These are phyloP conservation scores for Caenorhabditis remanei DNA, from an alignment of 1,140 invertebrate genomes.

Conservation along the genomic window DNA sequence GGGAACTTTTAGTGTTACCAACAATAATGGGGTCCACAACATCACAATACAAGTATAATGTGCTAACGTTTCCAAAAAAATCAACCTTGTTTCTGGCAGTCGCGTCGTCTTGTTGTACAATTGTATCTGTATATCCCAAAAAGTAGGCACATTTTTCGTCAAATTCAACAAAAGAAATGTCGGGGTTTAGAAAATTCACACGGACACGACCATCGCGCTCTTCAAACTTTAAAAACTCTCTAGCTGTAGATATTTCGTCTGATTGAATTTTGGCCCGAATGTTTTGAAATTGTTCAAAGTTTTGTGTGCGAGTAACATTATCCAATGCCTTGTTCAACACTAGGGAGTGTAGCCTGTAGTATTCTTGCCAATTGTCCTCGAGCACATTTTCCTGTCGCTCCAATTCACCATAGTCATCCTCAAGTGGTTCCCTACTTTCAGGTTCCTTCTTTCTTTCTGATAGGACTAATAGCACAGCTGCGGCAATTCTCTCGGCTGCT, in stretches of 20 bases:
- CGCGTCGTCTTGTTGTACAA: neutral
- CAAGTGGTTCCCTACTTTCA: too few species aligned
- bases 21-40: conserved; percentile 7
- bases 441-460: too few species aligned
- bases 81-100: neutral
- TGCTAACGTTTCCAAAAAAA: neutral
- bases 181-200: neutral
- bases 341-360: too few species aligned
- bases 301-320: neutral
- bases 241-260: too few species aligned
- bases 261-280: neutral
- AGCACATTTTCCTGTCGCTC: too few species aligned
- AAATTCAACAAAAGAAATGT: neutral
- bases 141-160: neutral
- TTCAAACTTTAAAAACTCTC: neutral
- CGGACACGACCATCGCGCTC: neutral
- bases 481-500: too few species aligned
- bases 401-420: too few species aligned
- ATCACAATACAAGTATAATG: neutral
- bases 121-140: neutral
- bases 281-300: too few species aligned
- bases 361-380: too few species aligned
- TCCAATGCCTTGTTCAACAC: too few species aligned
- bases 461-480: too few species aligned
- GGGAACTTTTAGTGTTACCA: neutral